Evolutionary conservation across 1,140 invertebrate genomes (phyloP), one percentile per base, ranked within the genome.

Genomic region (Bombus sylvicola): DNA sequence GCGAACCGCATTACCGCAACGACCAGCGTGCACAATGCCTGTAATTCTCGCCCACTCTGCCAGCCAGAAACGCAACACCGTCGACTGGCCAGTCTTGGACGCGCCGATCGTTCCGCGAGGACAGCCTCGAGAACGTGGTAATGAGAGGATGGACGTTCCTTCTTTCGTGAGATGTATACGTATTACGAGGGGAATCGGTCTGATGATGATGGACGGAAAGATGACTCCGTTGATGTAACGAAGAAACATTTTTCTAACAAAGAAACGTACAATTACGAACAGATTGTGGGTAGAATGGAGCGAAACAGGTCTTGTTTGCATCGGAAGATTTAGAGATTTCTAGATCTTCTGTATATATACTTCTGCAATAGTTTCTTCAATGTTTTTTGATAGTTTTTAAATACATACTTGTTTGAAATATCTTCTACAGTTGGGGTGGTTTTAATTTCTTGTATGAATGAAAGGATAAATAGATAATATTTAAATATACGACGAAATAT

Each of bases 41-140:
- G 92, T 93, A 93, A 94, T 94, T 94, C 93, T 94, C 93, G 93
- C 93, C 93, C 93, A 94, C 93, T 92, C 87, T 85, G 80, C 73
- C 78, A 77, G 88, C 81, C 69, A 73, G 85, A 86, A 81, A 82
- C 62, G 80, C 73, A 62, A 69, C 81, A 86, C 59, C 18, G 62
- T n/a, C 64, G 47, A 39, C 66, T n/a, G 59, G 41, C 66, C 76
- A 31, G 66, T 66, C 68, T 18, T 37, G 71, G 41, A 43, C 37
- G 31, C 66, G 43, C 69, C 59, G 88, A 89, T 89, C 88, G 66
- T 84, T 59, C 74, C 77, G 64, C 86, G 78, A 85, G 77, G 88
- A 89, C 88, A 82, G 79, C 71, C 43, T 59, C 79, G 82, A 73
- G 88, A 68, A 90, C 76, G 78, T 81, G 81, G 88, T 90, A 90